Evolutionary conservation across 2,888 invertebrate genomes (phyloP).

Genomic region (Netelia fuscicornis): DNA sequence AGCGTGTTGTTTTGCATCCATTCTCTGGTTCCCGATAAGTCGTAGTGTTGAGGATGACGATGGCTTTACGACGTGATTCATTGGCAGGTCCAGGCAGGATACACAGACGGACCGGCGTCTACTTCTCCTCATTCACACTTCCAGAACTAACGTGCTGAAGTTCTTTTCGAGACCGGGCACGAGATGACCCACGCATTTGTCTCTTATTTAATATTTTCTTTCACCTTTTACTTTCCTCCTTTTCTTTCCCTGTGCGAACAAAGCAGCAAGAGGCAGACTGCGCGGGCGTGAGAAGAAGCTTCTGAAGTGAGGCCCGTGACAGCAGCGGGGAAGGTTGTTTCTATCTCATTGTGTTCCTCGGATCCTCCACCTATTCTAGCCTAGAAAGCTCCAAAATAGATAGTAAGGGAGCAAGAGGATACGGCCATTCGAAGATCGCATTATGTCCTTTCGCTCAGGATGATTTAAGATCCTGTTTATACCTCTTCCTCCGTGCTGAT

Average conservation of each 20-base stretch:
- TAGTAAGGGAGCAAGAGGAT: conserved; percentile 45
- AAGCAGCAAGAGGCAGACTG: conserved; percentile 24
- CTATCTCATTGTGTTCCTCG: conserved; percentile 42
- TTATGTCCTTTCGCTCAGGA: conserved; percentile 68
- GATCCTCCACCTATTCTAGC: conserved; percentile 42
- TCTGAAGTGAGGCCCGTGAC: conserved; percentile 53
- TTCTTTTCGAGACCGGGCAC: conserved; percentile 51
- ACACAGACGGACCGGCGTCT: conserved; percentile 37
- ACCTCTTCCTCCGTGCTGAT: conserved; percentile 66
- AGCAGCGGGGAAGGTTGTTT: conserved; percentile 48
- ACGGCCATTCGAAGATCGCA: conserved; percentile 66
- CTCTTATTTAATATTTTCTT: conserved; percentile 25
- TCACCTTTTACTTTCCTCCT: conserved; percentile 37
- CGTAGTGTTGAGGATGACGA: conserved; percentile 44
- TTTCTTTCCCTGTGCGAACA: conserved; percentile 21
- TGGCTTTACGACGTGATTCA: conserved; percentile 66
- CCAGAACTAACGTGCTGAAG: conserved; percentile 43
- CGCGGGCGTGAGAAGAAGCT: conserved; percentile 65
- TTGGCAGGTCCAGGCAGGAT: conserved; percentile 61
- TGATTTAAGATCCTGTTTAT: conserved; percentile 75
- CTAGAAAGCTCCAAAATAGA: conserved; percentile 15
- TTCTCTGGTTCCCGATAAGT: conserved; percentile 17
- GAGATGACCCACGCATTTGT: conserved; percentile 53
- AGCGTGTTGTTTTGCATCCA: conserved; percentile 30
- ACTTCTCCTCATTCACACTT: conserved; percentile 45